These are phyloP conservation scores for Aphodius granarius DNA, from an alignment of 2,888 invertebrate genomes.

Conservation along the genomic window DNA sequence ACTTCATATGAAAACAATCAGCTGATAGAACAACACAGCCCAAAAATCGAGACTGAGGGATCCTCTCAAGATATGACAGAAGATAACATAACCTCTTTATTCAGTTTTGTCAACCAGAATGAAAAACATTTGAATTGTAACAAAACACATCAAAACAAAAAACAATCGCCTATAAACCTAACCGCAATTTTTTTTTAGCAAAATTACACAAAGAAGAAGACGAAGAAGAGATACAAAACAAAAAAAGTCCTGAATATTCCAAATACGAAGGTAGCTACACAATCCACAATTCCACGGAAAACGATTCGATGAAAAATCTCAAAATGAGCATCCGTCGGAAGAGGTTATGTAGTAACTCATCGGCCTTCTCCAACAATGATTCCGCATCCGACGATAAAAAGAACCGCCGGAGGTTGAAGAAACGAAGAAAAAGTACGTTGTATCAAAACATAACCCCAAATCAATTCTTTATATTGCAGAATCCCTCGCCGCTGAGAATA, in stretches of 20 bases:
- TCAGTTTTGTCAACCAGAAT: neutral
- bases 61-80: slow-evolving; percentile 49
- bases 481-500: slow-evolving; percentile 54
- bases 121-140: slow-evolving; percentile 6
- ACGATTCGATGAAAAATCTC: slow-evolving; percentile 50
- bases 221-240: neutral
- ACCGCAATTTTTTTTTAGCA: neutral
- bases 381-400: slow-evolving; percentile 45
- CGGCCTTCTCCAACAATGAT: slow-evolving; percentile 50
- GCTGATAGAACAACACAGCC: slow-evolving; percentile 32
- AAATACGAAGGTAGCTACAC: slow-evolving; percentile 32
- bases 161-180: neutral
- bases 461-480: slow-evolving; percentile 36
- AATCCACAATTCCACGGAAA: slow-evolving; percentile 39
- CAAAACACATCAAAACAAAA: neutral
- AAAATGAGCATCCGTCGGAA: slow-evolving; percentile 53
- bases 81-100: slow-evolving; percentile 33
- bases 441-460: slow-evolving; percentile 1
- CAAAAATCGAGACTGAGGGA: slow-evolving; percentile 29
- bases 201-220: neutral
- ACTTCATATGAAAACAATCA: slow-evolving; percentile 46
- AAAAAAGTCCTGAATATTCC: slow-evolving; percentile 4
- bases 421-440: slow-evolving; percentile 47
- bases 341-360: slow-evolving; percentile 51
- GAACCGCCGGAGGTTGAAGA: slow-evolving; percentile 43